A percentile compares a stretch with the other conserved stretches of the same genome.
phyloP scores from a whole-genome alignment of 1,140 invertebrate species.

The Drosophila chauvacae region DNA sequence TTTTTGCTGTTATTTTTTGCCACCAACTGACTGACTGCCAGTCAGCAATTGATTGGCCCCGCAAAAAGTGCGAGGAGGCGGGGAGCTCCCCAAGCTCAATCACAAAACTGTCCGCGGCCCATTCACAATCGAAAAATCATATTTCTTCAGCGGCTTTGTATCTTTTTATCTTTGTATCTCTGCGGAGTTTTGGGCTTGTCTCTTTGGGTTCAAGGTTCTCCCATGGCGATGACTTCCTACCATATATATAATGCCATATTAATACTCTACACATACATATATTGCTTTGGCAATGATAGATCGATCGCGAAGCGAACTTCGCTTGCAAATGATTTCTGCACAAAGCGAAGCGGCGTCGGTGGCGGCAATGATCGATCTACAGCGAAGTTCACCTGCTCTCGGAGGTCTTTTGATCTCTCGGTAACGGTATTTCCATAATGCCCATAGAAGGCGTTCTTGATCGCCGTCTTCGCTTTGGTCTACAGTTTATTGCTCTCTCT shows the following conservation, averaged over 20 bases:
- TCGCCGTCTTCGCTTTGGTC: slow-evolving; percentile 28
- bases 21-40: slow-evolving; percentile 41
- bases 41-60: slow-evolving; percentile 35
- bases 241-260: slow-evolving; percentile 27
- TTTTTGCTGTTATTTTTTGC: slow-evolving; percentile 27
- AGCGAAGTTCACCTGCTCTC: slow-evolving; percentile 62
- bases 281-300: slow-evolving; percentile 70
- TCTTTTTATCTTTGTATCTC: slow-evolving; percentile 19
- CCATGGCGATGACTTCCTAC: slow-evolving; percentile 68
- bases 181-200: slow-evolving; percentile 10
- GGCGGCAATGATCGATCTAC: slow-evolving; percentile 41
- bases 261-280: slow-evolving; percentile 1
- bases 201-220: slow-evolving; percentile 71
- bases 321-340: slow-evolving; percentile 71
- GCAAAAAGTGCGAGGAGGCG: neutral
- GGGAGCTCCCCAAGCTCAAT: slow-evolving; percentile 40
- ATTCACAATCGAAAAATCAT: slow-evolving; percentile 71
- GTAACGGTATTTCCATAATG: slow-evolving; percentile 76
- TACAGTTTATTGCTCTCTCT: slow-evolving; percentile 55
- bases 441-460: slow-evolving; percentile 69
- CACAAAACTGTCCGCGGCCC: slow-evolving; percentile 66
- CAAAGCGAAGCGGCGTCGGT: slow-evolving; percentile 27
- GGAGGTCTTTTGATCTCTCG: slow-evolving; percentile 67
- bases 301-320: slow-evolving; percentile 31
- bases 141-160: slow-evolving; percentile 47